Percentiles rank a stretch among this genome's conserved stretches.
These are phyloP conservation scores for Chelonus insularis DNA, from an alignment of 1,140 invertebrate species.

Conservation along the genomic window DNA sequence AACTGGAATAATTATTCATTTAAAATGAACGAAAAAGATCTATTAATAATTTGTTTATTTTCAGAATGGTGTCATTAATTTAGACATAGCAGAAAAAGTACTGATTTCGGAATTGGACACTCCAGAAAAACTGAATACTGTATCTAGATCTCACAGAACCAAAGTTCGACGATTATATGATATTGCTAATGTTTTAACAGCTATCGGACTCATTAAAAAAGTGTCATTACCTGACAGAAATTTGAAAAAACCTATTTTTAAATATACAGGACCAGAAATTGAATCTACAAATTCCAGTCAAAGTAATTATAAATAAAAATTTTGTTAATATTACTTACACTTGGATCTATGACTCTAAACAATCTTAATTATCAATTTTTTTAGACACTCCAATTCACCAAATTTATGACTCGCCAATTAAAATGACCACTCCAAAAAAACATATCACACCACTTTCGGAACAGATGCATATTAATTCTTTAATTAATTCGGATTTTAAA, in stretches of 20 bases:
- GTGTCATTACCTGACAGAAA: conserved; percentile 61
- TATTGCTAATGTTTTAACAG: conserved; percentile 75
- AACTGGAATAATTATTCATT: too few species aligned
- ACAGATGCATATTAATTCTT: conserved; percentile 17
- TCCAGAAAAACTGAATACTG: conserved; percentile 42
- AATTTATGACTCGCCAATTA: conserved; percentile 15
- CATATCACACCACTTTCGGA: conserved; percentile 7
- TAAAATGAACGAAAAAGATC: too few species aligned
- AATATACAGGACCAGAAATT: conserved; percentile 67
- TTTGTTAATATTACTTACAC: not conserved
- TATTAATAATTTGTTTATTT: conserved; percentile 38
- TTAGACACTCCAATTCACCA: conserved; percentile 14
- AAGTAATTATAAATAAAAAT: not conserved
- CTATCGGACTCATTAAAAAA: conserved; percentile 70
- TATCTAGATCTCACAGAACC: conserved; percentile 63
- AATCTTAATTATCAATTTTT: conserved; percentile 10
- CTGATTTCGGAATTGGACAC: conserved; percentile 62
- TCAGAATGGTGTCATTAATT: conserved; percentile 68
- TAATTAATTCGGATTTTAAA: conserved; percentile 11
- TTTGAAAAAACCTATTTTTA: conserved; percentile 70
- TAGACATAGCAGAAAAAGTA: conserved; percentile 71
- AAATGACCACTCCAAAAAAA: conserved; percentile 38
- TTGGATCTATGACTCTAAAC: conserved; percentile 6
- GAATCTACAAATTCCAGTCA: conserved; percentile 17
- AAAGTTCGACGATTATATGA: conserved; percentile 75